A percentile compares a stretch with the other conserved stretches of the same genome.
Conservation (phyloP, 2,888 invertebrate genomes). For the Disparrhopalites patrizii region DNA sequence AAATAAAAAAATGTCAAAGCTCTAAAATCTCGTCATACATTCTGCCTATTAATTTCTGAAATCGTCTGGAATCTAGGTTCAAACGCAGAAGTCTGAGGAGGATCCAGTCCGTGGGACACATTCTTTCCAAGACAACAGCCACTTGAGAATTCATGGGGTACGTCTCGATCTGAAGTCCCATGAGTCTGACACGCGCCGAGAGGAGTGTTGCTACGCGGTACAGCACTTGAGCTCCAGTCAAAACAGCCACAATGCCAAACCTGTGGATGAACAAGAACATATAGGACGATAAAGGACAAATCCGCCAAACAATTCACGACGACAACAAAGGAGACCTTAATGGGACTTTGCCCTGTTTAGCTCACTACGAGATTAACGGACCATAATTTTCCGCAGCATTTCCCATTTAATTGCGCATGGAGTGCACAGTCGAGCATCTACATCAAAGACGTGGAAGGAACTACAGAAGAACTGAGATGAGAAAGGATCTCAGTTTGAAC, state of each 20-base stretch:
- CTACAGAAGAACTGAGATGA: too few species aligned
- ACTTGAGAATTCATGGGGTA: slow-evolving; percentile 25
- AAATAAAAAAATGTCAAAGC: background rate
- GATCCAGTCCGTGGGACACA: slow-evolving; percentile 40
- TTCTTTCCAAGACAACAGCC: slow-evolving; percentile 22
- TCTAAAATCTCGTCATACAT: slow-evolving; percentile 38
- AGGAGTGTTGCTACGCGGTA: slow-evolving; percentile 35
- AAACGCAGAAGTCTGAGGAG: slow-evolving; percentile 39
- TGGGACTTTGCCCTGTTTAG: background rate
- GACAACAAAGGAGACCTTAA: background rate
- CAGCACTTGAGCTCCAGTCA: slow-evolving; percentile 24
- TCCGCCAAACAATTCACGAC: background rate
- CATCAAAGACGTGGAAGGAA: too few species aligned
- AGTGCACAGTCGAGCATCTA: too few species aligned
- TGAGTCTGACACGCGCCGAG: slow-evolving; percentile 30
- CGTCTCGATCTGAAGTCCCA: slow-evolving; percentile 32
- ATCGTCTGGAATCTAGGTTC: slow-evolving; percentile 38
- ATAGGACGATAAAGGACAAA: background rate
- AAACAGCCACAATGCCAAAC: slow-evolving; percentile 24
- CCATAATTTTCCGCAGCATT: slow-evolving; percentile 9
- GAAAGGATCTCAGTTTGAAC: too few species aligned
- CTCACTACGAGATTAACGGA: too few species aligned
- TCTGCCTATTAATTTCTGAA: slow-evolving; percentile 35
- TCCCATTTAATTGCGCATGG: background rate
- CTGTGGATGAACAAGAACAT: slow-evolving; percentile 15